Evolutionary conservation across 2,888 invertebrate species (phyloP), one percentile per base, ranked within the genome.

Genomic region (Lasioglossum oenotherae): DNA sequence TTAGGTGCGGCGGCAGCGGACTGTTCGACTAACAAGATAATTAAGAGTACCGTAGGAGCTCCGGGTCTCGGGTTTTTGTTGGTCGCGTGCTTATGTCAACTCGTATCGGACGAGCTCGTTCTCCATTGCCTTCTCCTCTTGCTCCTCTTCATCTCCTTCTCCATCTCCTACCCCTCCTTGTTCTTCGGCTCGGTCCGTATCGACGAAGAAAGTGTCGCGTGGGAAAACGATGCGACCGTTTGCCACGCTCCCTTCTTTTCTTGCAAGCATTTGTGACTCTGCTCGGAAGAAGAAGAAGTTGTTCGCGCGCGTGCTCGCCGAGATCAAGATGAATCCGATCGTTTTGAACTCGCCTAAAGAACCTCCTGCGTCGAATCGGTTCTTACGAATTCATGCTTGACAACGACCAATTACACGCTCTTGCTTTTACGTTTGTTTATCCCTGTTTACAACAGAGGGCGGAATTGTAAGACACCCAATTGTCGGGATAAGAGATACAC

Each of bases 21-120:
- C 79, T 80, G 74, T 64, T 79, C 83, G 85, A 80, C 92, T 93
- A 93, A 92, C 93, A 89, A 93, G 93, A 93, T 92, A 92, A 93
- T 93, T 93, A 93, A 92, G 91, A 90, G 86, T 91, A 91, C 92
- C 88, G 77, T 92, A 92, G 89, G 90, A 89, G 87, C 88, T 81
- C 88, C 74, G 84, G 87, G 86, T 74, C 88, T 83, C 86, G 85
- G 87, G 89, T 92, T 92, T 92, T 93, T 92, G 87, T 89, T 87
- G 87, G 92, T 91, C 92, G 93, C 92, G 92, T 92, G 93, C 92
- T 92, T 88, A 89, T 92, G 92, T 92, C 92, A 91, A 92, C 92
- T 89, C 81, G 88, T 85, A 86, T 87, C 89, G 91, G 84, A 85
- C 84, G 74, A 79, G 85, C 85, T 88, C 87, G 86, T 69, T 69